Evolutionary conservation across 2,113 vertebrate species (phyloP).

Genomic region (Gallinago undulata): DNA sequence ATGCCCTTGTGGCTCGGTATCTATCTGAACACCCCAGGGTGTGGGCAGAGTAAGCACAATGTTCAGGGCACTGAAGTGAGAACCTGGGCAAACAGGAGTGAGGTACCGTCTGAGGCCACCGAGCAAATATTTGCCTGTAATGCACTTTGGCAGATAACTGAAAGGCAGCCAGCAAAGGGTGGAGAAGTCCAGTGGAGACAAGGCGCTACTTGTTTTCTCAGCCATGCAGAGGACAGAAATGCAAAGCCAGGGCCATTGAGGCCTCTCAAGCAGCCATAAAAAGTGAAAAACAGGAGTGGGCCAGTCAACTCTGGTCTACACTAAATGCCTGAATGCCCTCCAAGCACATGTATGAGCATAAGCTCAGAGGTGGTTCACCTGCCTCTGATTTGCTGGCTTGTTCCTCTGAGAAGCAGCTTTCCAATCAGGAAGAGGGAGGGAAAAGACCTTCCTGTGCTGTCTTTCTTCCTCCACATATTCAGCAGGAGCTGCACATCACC

Average conservation of each 20-base stretch:
- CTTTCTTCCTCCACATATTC: neutral
- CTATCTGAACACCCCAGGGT: neutral
- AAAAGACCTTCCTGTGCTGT: neutral
- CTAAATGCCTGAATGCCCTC: neutral
- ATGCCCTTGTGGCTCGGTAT: neutral
- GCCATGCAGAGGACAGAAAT: neutral
- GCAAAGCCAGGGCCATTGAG: neutral
- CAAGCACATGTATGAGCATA: neutral
- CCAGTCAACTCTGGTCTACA: neutral
- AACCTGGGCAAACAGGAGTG: conserved; percentile 69
- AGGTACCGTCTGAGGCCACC: conserved; percentile 72
- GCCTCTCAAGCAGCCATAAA: neutral
- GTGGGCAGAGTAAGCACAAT: conserved; percentile 46
- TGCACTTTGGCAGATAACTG: conserved; percentile 54
- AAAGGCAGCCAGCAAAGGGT: conserved; percentile 53
- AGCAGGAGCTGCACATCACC: neutral
- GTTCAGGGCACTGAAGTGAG: conserved; percentile 44
- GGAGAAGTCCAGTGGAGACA: conserved; percentile 32
- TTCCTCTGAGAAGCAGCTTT: neutral
- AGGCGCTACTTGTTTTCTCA: conserved; percentile 52
- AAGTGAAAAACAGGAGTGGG: neutral
- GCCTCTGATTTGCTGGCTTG: neutral
- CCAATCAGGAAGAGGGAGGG: neutral
- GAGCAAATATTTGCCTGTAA: conserved; percentile 72
- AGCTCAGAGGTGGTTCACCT: neutral